A percentile compares a stretch with the other conserved stretches of the same genome.
These are phyloP conservation scores for Salmo trutta DNA, from an alignment of 2,797 vertebrate species.

Conservation along the genomic window DNA sequence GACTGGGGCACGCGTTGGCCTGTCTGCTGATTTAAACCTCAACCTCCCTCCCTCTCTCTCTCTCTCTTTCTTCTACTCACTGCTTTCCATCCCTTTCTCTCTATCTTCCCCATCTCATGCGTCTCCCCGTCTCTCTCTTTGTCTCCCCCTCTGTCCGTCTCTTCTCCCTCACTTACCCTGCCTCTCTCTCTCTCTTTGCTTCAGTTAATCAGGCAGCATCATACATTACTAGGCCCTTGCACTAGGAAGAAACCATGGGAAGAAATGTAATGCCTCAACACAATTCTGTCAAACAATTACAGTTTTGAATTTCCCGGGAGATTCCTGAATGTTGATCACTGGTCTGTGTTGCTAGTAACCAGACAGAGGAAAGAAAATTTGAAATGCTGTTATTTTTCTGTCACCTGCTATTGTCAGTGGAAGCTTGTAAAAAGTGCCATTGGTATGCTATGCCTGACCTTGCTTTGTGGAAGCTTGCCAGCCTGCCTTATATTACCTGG, in stretches of 20 bases:
- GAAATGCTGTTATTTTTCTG: neutral
- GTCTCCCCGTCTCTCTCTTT: neutral
- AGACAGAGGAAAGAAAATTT: neutral
- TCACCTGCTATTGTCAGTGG: neutral
- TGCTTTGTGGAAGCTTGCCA: neutral
- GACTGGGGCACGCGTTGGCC: conserved; percentile 22
- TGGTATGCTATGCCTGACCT: neutral
- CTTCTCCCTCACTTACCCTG: conserved; percentile 14
- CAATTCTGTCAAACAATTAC: neutral
- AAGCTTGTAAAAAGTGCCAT: neutral
- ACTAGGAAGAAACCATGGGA: neutral
- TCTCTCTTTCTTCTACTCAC: neutral
- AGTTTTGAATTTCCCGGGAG: neutral
- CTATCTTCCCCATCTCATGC: neutral
- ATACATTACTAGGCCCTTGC: too few species aligned
- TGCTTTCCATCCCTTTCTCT: neutral
- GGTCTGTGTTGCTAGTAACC: conserved; percentile 3
- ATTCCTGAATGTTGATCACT: conserved; percentile 2
- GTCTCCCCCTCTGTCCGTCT: conserved; percentile 16
- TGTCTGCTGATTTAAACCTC: conserved; percentile 25
- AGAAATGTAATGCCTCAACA: neutral
- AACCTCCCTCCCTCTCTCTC: conserved; percentile 1
- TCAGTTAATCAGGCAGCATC: neutral
- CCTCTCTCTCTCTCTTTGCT: conserved; percentile 15
- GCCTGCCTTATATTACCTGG: neutral